These are phyloP conservation scores for Nematostella vectensis DNA, from an alignment of 92 coral and sea anemone genomes.

Conservation along the genomic window DNA sequence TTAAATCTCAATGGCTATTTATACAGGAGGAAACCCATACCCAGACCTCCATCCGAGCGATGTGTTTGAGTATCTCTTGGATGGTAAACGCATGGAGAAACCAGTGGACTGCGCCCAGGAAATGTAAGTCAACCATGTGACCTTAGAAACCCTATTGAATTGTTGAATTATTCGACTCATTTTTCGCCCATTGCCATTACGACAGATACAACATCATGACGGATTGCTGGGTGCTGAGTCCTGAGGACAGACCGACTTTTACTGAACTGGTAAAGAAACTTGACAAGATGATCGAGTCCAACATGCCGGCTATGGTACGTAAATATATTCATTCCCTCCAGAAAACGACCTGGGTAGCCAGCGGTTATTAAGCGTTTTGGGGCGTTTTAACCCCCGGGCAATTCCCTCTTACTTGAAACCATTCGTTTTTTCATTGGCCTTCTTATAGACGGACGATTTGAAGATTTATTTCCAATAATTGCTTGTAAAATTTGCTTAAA, in stretches of 20 bases:
- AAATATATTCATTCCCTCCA: not conserved
- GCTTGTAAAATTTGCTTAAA: too few species aligned
- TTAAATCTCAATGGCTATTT: too few species aligned
- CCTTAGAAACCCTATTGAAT: too few species aligned
- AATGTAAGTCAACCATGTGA: slow-evolving; percentile 55
- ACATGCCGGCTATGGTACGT: slow-evolving; percentile 73
- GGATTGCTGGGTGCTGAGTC: slow-evolving; percentile 75
- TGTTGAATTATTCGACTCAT: too few species aligned
- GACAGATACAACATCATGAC: slow-evolving; percentile 66
- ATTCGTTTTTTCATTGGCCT: too few species aligned
- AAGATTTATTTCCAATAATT: too few species aligned
- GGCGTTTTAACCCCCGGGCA: too few species aligned
- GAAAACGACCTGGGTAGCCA: too few species aligned
- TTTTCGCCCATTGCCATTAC: too few species aligned
- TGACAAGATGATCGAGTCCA: slow-evolving; percentile 58
- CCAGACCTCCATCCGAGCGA: slow-evolving; percentile 66
- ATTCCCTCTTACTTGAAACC: too few species aligned
- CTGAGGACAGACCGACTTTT: slow-evolving; percentile 79
- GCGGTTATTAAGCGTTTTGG: too few species aligned
- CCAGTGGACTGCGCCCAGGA: slow-evolving; percentile 77
- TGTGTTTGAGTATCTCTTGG: slow-evolving; percentile 62
- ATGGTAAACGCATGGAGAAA: slow-evolving; percentile 77
- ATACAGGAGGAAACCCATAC: slow-evolving; percentile 83
- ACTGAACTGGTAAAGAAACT: slow-evolving; percentile 53
- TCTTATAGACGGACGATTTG: too few species aligned